A percentile compares a stretch with the other conserved stretches of the same genome.
Conservation (phyloP, 1,140 invertebrate genomes). For the Oncopodura yosiiana region DNA sequence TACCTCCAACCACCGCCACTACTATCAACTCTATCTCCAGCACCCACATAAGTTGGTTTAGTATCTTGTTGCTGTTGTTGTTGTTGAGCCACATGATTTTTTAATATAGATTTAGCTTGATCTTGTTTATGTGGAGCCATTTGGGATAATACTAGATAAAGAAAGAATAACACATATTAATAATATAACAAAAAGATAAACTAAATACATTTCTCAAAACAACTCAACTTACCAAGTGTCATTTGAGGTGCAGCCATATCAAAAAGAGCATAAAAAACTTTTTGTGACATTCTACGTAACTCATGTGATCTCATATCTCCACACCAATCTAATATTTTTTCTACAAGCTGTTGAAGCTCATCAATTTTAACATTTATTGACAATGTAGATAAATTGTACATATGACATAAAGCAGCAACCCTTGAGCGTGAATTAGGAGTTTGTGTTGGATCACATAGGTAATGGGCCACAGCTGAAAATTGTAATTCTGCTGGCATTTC, state of each 20-base stretch:
- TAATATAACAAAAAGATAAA: too few species aligned
- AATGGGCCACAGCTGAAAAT: slow-evolving; percentile 34
- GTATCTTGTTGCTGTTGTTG: slow-evolving; percentile 5
- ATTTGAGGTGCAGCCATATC: slow-evolving; percentile 35
- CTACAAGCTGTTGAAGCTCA: slow-evolving; percentile 31
- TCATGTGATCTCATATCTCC: slow-evolving; percentile 31
- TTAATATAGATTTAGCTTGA: slow-evolving; percentile 31
- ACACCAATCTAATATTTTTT: slow-evolving; percentile 34
- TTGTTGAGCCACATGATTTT: slow-evolving; percentile 24
- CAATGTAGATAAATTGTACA: slow-evolving; percentile 29
- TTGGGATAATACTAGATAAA: slow-evolving; percentile 24
- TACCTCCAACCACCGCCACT: slow-evolving; percentile 25
- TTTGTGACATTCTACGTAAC: slow-evolving; percentile 29
- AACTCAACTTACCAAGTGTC: too few species aligned
- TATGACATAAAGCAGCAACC: slow-evolving; percentile 29
- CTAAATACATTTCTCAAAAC: too few species aligned
- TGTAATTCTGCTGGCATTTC: slow-evolving; percentile 35
- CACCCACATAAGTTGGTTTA: background rate
- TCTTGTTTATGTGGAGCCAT: slow-evolving; percentile 31
- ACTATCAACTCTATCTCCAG: slow-evolving; percentile 16
- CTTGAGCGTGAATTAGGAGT: slow-evolving; percentile 32
- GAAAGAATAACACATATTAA: too few species aligned
- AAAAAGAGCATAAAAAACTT: slow-evolving; percentile 33
- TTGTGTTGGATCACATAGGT: slow-evolving; percentile 34
- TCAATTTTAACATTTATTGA: slow-evolving; percentile 31